Conservation (phyloP, 2,113 vertebrate genomes). For the Grantiella picta region DNA sequence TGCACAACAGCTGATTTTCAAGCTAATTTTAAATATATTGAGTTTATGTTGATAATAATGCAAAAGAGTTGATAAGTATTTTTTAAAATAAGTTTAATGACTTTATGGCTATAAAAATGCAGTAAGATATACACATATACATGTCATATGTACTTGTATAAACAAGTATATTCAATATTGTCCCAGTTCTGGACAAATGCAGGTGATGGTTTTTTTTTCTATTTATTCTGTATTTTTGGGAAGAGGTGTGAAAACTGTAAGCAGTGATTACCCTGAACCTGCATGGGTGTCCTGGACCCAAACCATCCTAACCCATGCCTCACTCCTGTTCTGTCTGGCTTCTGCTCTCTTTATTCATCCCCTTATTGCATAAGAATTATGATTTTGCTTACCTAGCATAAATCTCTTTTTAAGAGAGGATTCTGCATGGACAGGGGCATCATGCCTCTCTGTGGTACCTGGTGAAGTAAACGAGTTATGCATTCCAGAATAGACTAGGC, state of each 20-base stretch:
- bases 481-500: not conserved
- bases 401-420: not conserved
- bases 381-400: not conserved
- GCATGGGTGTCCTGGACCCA: not conserved
- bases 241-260: not conserved
- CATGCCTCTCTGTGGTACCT: not conserved
- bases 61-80: not conserved
- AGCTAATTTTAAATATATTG: conserved; percentile 5
- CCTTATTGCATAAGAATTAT: not conserved
- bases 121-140: not conserved
- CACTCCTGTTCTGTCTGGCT: accelerated
- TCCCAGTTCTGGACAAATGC: not conserved
- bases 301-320: not conserved
- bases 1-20: conserved; percentile 25
- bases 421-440: not conserved
- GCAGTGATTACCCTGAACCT: not conserved
- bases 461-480: not conserved
- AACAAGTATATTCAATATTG: not conserved
- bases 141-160: not conserved
- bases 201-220: not conserved
- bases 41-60: not conserved
- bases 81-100: not conserved
- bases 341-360: not conserved
- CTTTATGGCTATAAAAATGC: not conserved
- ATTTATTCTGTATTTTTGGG: not conserved